These are phyloP conservation scores for Procambarus virginalis DNA, from an alignment of 1,140 invertebrate genomes.

Conservation along the genomic window DNA sequence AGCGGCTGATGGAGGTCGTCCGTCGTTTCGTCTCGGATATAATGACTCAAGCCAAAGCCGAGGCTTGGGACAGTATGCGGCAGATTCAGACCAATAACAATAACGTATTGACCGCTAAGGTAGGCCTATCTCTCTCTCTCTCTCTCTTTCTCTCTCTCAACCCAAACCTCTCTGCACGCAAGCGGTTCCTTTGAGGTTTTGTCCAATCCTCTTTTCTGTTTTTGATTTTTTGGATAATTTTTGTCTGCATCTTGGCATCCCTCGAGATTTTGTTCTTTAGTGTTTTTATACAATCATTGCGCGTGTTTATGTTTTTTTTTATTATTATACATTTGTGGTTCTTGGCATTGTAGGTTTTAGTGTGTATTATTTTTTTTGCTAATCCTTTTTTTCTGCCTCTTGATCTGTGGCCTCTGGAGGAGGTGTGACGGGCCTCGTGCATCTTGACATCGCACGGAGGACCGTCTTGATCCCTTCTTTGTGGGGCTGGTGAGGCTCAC, in stretches of 20 bases:
- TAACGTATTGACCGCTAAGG: conserved; percentile 43
- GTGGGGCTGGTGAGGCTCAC: no score
- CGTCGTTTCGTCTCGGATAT: conserved; percentile 52
- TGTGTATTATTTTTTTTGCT: no score
- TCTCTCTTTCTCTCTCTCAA: no score
- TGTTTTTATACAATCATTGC: neutral
- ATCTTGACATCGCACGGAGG: no score
- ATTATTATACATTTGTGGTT: neutral
- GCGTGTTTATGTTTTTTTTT: no score
- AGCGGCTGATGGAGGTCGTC: conserved; percentile 51
- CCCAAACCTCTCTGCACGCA: neutral
- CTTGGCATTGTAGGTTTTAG: neutral
- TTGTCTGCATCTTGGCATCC: neutral
- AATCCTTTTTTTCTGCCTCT: no score
- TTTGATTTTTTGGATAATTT: neutral
- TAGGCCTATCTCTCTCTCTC: neutral
- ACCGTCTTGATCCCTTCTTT: no score
- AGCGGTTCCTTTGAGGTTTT: neutral
- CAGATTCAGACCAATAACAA: conserved; percentile 55
- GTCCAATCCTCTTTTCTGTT: no score
- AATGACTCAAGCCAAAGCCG: conserved; percentile 42
- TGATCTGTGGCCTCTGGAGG: no score
- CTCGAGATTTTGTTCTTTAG: neutral
- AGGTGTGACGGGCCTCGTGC: no score
- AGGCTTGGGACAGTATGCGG: conserved; percentile 56